Percentiles rank a stretch among this genome's conserved stretches.
Evolutionary conservation across 1,140 invertebrate species (phyloP).

Genomic region (Platorchestia sp.): DNA sequence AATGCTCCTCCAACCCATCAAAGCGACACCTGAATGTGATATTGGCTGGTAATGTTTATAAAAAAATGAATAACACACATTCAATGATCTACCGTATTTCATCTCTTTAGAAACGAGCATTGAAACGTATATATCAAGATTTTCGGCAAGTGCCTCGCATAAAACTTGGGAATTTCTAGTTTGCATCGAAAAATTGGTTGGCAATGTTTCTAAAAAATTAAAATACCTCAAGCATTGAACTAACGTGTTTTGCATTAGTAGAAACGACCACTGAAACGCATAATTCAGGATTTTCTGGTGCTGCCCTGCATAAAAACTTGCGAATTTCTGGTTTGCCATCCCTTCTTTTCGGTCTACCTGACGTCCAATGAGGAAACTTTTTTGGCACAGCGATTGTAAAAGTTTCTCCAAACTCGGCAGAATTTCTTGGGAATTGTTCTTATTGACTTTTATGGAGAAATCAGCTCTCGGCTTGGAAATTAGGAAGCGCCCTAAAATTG

Average conservation of each 20-base stretch:
- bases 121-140: too few species aligned
- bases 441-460: conserved; percentile 42
- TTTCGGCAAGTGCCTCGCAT: too few species aligned
- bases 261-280: not conserved
- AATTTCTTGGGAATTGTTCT: not conserved
- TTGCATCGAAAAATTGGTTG: too few species aligned
- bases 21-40: too few species aligned
- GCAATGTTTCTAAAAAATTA: too few species aligned
- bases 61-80: too few species aligned
- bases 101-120: too few species aligned
- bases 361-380: conserved; percentile 40
- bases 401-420: conserved; percentile 30
- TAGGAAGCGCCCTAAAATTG: not conserved
- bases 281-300: not conserved
- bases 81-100: too few species aligned
- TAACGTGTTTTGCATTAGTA: not conserved
- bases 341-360: not conserved
- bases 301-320: not conserved
- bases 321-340: not conserved
- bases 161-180: too few species aligned
- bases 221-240: too few species aligned
- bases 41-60: too few species aligned
- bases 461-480: not conserved
- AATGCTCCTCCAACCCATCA: too few species aligned
- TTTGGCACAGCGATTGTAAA: conserved; percentile 6